phyloP scores from a whole-genome alignment of 2,888 invertebrate genomes.

The Eupithecia insigniata region DNA sequence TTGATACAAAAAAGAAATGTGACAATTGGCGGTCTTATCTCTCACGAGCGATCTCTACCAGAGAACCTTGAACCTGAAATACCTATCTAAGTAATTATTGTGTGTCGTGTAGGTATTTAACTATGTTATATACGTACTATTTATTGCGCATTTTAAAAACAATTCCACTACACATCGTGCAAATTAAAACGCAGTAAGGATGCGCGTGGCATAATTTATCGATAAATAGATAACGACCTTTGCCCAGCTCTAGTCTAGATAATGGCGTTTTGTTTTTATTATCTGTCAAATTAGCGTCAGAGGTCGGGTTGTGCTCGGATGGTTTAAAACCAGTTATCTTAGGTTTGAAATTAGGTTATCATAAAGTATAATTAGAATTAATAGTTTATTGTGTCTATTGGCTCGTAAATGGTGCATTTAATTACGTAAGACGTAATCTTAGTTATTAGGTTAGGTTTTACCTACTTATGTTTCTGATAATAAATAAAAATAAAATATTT shows the following conservation, averaged over 20 bases:
- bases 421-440: neutral
- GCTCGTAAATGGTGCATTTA: constrained; percentile 3
- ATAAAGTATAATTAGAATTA: neutral
- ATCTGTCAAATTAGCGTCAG: constrained; percentile 30
- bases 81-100: neutral
- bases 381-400: constrained; percentile 10
- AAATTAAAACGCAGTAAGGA: constrained; percentile 25
- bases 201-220: constrained; percentile 34
- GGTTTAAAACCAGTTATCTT: constrained; percentile 1
- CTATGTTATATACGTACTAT: neutral
- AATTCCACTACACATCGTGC: constrained; percentile 7
- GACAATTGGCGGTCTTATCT: too few species aligned
- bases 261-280: constrained; percentile 18
- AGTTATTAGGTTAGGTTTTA: neutral
- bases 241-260: constrained; percentile 17
- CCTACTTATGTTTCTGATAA: neutral
- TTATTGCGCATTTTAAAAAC: neutral
- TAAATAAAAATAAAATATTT: too few species aligned
- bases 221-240: constrained; percentile 24
- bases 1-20: too few species aligned
- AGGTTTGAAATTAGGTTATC: constrained; percentile 29
- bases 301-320: constrained; percentile 19
- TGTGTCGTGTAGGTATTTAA: neutral
- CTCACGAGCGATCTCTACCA: too few species aligned
- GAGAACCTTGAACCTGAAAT: too few species aligned